These are phyloP conservation scores for Drosophila borealis DNA, from an alignment of 2,888 invertebrate genomes.

Conservation along the genomic window DNA sequence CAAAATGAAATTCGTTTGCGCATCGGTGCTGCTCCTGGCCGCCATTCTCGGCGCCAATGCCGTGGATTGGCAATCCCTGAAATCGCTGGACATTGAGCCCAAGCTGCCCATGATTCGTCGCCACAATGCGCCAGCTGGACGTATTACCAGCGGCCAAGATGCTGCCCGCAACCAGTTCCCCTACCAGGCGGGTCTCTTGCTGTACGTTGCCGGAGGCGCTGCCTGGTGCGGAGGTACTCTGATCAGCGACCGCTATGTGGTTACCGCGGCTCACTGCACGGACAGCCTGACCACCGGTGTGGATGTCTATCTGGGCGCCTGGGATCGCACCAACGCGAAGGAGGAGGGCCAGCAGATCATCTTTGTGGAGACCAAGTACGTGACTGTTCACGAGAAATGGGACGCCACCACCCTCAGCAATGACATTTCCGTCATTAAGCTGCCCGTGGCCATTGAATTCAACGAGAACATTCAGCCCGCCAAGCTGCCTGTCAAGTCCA, in stretches of 20 bases:
- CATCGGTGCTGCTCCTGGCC: constrained; percentile 48
- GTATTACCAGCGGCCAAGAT: constrained; percentile 76
- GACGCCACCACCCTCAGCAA: constrained; percentile 76
- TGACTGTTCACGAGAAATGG: constrained; percentile 84
- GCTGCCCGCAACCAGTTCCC: constrained; percentile 78
- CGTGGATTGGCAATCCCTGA: constrained; percentile 66
- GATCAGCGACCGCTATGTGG: constrained; percentile 75
- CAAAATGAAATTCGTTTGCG: constrained; percentile 64
- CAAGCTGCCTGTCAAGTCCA: constrained; percentile 62
- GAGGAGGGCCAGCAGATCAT: constrained; percentile 73
- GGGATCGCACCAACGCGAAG: constrained; percentile 61
- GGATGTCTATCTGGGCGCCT: constrained; percentile 76
- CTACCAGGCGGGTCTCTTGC: constrained; percentile 78
- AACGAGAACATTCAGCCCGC: constrained; percentile 74
- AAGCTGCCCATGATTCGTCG: constrained; percentile 38
- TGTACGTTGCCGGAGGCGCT: constrained; percentile 51
- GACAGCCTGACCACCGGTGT: constrained; percentile 68
- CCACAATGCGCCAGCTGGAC: constrained; percentile 49
- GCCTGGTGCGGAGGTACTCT: constrained; percentile 83
- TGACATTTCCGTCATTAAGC: constrained; percentile 85
- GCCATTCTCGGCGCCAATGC: constrained; percentile 49
- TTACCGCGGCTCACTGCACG: constrained; percentile 83
- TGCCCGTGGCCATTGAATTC: constrained; percentile 82
- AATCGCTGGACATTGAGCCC: constrained; percentile 48
- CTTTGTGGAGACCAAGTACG: constrained; percentile 55